Conservation (phyloP, 1,140 invertebrate species). For the Tetragonula clypearis region DNA sequence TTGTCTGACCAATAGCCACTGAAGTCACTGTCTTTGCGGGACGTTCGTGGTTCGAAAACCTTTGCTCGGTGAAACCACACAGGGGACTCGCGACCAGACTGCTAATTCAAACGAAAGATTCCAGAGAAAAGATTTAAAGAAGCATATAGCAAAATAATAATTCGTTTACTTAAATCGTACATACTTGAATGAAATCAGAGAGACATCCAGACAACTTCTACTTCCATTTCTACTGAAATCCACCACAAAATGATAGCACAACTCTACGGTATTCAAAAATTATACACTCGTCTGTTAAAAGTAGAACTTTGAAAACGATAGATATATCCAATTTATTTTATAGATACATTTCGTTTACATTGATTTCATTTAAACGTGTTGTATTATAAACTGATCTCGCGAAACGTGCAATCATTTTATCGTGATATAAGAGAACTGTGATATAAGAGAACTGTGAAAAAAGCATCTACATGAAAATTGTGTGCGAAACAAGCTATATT, state of each 20-base stretch:
- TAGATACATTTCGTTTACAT: background rate
- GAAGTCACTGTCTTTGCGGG: conserved; percentile 53
- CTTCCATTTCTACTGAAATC: background rate
- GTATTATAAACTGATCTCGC: too few relatives aligned
- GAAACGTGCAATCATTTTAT: conserved; percentile 10
- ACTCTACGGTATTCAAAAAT: background rate
- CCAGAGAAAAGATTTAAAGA: background rate
- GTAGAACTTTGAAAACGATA: background rate
- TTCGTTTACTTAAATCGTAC: background rate
- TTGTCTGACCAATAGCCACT: conserved; percentile 51
- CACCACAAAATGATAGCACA: background rate
- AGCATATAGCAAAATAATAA: background rate
- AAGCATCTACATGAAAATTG: background rate
- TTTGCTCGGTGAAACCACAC: conserved; percentile 38
- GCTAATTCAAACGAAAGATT: background rate
- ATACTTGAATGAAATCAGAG: background rate
- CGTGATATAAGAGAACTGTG: background rate
- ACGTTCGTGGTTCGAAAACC: conserved; percentile 33
- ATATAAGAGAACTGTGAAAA: background rate
- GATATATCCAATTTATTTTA: background rate
- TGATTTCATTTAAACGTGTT: background rate
- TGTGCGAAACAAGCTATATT: background rate
- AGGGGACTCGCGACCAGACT: background rate
- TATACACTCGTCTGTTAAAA: background rate
- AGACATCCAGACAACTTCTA: background rate